Conservation (phyloP, 2,888 invertebrate genomes). For the Trilocha varians region DNA sequence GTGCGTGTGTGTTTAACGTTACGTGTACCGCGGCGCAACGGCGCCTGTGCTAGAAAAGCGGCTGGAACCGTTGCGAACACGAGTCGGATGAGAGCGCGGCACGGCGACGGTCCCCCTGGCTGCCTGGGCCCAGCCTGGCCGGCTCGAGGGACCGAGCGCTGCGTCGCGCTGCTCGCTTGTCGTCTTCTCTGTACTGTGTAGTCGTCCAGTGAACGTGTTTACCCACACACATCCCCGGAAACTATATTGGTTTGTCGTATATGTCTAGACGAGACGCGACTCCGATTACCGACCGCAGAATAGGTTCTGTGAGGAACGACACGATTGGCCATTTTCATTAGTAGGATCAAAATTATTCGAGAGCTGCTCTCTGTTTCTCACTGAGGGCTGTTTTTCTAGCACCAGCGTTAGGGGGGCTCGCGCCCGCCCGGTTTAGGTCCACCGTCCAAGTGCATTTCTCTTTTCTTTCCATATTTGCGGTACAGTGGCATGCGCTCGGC, state of each 20-base stretch:
- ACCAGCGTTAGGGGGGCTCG: conserved; percentile 62
- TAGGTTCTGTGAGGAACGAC: conserved; percentile 72
- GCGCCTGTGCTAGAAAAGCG: conserved; percentile 71
- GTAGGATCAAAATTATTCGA: conserved; percentile 63
- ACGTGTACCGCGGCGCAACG: conserved; percentile 37
- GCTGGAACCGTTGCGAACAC: conserved; percentile 51
- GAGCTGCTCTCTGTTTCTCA: conserved; percentile 57
- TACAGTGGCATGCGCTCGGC: conserved; percentile 99
- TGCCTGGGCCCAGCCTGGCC: background rate
- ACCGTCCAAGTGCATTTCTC: conserved; percentile 68
- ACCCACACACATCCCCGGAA: conserved; percentile 64
- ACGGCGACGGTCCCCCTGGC: conserved; percentile 2
- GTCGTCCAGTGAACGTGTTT: conserved; percentile 68
- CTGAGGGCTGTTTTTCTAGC: conserved; percentile 81
- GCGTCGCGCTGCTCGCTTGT: conserved; percentile 41
- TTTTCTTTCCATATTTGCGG: conserved; percentile 73
- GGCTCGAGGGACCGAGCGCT: conserved; percentile 17
- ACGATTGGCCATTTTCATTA: conserved; percentile 70
- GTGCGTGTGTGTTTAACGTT: conserved; percentile 56
- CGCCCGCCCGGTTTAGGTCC: conserved; percentile 42
- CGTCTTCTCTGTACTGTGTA: conserved; percentile 70
- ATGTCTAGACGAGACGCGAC: conserved; percentile 66
- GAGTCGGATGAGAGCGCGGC: conserved; percentile 28
- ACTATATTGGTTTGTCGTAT: conserved; percentile 70
- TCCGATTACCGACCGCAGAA: conserved; percentile 62